A percentile compares a stretch with the other conserved stretches of the same genome.
Conservation (phyloP, 2,888 invertebrate species). For the Apotomis betuletana region DNA sequence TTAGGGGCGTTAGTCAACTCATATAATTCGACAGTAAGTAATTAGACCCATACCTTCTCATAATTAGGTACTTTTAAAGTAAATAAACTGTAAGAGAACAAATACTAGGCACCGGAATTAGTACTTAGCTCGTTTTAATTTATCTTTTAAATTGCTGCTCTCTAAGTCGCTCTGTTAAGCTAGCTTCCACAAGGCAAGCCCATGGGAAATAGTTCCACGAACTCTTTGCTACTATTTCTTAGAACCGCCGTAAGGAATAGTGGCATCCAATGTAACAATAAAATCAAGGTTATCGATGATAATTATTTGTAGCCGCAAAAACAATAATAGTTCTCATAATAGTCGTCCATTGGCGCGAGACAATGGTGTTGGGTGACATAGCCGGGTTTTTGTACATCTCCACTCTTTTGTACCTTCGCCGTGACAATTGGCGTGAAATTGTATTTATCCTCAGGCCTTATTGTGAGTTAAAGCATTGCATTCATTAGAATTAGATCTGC, state of each 20-base stretch:
- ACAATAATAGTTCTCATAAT: slow-evolving; percentile 48
- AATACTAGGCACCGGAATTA: no score
- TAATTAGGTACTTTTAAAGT: no score
- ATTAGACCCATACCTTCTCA: no score
- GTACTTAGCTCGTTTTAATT: no score
- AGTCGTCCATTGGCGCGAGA: slow-evolving; percentile 59
- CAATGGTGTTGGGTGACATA: slow-evolving; percentile 55
- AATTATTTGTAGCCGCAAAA: slow-evolving; percentile 53
- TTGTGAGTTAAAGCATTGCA: background rate
- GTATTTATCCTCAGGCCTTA: background rate
- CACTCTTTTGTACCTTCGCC: slow-evolving; percentile 13
- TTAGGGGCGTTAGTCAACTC: no score
- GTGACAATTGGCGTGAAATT: slow-evolving; percentile 24
- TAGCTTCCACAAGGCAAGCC: background rate
- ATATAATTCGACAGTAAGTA: no score
- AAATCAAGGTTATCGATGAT: slow-evolving; percentile 49
- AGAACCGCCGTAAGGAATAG: background rate
- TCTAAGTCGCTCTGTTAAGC: background rate
- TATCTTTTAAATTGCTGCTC: no score
- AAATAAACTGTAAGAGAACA: no score
- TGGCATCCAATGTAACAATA: slow-evolving; percentile 30
- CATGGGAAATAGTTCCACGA: background rate
- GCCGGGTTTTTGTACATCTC: slow-evolving; percentile 48
- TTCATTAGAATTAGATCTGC: background rate
- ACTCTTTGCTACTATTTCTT: background rate